These are phyloP conservation scores for Ceratosolen solmsi DNA, from an alignment of 1,140 invertebrate species.

Conservation along the genomic window DNA sequence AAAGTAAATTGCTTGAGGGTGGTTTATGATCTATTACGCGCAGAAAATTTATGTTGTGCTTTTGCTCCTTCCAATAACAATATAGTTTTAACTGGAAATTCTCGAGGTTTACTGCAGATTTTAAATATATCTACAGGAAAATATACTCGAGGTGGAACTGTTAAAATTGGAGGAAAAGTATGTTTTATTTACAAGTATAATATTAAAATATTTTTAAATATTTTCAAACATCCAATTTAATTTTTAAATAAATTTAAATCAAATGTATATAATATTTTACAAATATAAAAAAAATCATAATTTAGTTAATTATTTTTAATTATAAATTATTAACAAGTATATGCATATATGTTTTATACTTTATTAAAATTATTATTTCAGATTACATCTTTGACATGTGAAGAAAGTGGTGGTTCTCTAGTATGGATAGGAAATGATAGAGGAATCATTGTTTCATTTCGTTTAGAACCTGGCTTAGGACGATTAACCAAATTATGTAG, in stretches of 20 bases:
- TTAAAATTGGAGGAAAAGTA: conserved; percentile 84
- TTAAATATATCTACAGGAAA: conserved; percentile 92
- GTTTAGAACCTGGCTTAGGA: conserved; percentile 79
- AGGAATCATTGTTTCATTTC: conserved; percentile 74
- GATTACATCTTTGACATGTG: conserved; percentile 81
- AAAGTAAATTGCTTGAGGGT: conserved; percentile 77
- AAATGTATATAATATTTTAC: too few relatives aligned
- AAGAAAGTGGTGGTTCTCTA: conserved; percentile 79
- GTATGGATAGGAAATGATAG: conserved; percentile 90
- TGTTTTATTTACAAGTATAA: neutral
- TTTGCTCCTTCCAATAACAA: conserved; percentile 93
- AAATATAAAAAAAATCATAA: neutral
- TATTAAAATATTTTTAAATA: conserved; percentile 21
- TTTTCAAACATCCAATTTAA: neutral
- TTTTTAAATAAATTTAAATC: too few relatives aligned
- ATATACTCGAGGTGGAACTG: conserved; percentile 82
- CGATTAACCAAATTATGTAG: conserved; percentile 82
- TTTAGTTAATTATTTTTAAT: neutral
- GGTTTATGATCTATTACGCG: conserved; percentile 77
- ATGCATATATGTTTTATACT: neutral
- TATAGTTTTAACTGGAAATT: conserved; percentile 88
- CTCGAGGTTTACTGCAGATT: conserved; percentile 83
- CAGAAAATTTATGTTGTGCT: conserved; percentile 82
- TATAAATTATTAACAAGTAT: neutral
- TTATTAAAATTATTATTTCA: conserved; percentile 48